Conservation (phyloP, 2,797 vertebrate species). For the Takifugu rubripes region DNA sequence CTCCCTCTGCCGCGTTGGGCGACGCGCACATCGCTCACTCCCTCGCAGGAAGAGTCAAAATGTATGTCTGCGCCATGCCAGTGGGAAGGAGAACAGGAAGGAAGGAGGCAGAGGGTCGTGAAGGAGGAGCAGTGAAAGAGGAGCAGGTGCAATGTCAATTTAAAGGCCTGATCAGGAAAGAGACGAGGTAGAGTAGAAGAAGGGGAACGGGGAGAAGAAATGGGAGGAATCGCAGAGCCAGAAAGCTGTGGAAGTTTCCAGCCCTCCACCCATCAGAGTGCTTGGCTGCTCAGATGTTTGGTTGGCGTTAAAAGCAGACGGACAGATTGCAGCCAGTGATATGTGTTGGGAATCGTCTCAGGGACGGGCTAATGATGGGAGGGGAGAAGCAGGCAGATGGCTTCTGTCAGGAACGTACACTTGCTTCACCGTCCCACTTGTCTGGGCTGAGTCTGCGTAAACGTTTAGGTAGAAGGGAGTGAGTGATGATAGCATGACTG, state of each 20-base stretch:
- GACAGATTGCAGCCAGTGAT: conserved; percentile 76
- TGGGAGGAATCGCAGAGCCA: conserved; percentile 23
- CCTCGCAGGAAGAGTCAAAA: conserved; percentile 51
- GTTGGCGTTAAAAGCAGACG: conserved; percentile 69
- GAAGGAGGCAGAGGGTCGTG: conserved; percentile 1
- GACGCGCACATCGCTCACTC: conserved; percentile 65
- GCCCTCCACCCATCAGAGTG: conserved; percentile 70
- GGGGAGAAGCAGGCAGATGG: conserved; percentile 74
- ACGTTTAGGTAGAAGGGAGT: conserved; percentile 51
- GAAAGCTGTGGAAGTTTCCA: conserved; percentile 59
- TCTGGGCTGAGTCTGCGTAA: conserved; percentile 50
- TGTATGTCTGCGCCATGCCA: conserved; percentile 57
- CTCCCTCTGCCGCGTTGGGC: conserved; percentile 61
- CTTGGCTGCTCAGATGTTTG: conserved; percentile 73
- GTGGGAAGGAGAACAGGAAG: conserved; percentile 31
- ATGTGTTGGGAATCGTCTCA: conserved; percentile 76
- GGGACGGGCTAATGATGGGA: conserved; percentile 71
- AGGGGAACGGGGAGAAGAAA: conserved; percentile 21
- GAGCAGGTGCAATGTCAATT: conserved; percentile 19
- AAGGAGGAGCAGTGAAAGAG: conserved; percentile 19
- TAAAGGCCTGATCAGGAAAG: conserved; percentile 28
- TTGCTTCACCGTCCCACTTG: conserved; percentile 53
- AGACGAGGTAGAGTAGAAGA: conserved; percentile 19
- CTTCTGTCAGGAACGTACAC: conserved; percentile 68
- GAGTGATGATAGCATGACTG: conserved; percentile 45